Conservation (phyloP, 53 echinoderm and acorn worm genomes). For the Temnopleurus reevesii region DNA sequence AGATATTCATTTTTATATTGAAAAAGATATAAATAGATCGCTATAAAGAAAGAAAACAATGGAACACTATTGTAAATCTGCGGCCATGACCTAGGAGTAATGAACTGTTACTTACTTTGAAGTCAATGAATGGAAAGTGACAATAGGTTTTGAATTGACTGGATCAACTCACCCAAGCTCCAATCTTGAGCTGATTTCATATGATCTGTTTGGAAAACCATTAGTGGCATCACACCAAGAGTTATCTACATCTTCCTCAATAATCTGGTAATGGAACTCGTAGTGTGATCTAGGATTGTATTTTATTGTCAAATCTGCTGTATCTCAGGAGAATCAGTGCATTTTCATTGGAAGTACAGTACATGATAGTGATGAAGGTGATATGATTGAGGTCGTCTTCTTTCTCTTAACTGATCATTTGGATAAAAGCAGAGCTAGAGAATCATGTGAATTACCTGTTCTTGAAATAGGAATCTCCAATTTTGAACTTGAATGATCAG, state of each 20-base stretch:
- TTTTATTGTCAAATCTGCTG: too few relatives aligned
- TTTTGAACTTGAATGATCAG: not conserved
- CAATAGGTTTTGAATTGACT: not conserved
- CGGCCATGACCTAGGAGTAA: constrained; percentile 23
- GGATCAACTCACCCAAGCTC: not conserved
- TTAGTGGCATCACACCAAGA: not conserved
- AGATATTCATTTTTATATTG: too few relatives aligned
- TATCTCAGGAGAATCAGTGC: too few relatives aligned
- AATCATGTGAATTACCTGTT: not conserved
- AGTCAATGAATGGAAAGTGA: not conserved
- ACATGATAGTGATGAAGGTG: too few relatives aligned
- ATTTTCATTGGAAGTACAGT: too few relatives aligned
- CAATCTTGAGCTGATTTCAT: not conserved
- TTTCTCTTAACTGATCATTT: too few relatives aligned
- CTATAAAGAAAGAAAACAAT: too few relatives aligned
- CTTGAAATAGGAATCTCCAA: constrained; percentile 11
- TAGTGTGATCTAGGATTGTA: not conserved
- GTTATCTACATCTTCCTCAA: not conserved
- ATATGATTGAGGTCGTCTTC: too few relatives aligned
- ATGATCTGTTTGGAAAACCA: not conserved
- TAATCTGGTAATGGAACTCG: not conserved
- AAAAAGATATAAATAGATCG: too few relatives aligned
- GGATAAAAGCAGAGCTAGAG: too few relatives aligned
- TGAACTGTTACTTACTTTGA: not conserved
- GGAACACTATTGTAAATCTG: too few relatives aligned